phyloP scores from a whole-genome alignment of 1,140 invertebrate genomes.

The Pemphigus obesinymphae region DNA sequence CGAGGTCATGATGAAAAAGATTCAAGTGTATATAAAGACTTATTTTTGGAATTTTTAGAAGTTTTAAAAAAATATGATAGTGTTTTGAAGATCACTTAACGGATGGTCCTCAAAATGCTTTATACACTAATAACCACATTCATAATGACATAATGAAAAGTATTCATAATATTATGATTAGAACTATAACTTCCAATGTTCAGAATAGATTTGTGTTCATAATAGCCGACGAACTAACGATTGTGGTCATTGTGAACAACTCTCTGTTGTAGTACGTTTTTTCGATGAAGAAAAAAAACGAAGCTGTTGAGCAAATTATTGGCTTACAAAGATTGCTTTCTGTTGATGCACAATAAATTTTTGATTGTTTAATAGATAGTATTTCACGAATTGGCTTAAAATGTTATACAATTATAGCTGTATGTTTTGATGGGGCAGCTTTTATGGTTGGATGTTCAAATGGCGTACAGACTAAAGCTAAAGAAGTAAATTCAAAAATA shows the following conservation, averaged over 20 bases:
- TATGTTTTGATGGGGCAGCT: conserved; percentile 33
- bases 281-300: conserved; percentile 9
- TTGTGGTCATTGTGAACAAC: conserved; percentile 20
- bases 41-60: background rate
- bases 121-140: background rate
- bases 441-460: conserved; percentile 20
- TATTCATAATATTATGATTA: background rate
- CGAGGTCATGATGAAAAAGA: background rate
- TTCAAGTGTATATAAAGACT: background rate
- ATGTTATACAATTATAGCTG: background rate
- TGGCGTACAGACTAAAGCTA: conserved; percentile 14
- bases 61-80: background rate
- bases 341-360: background rate
- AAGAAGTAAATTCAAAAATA: background rate
- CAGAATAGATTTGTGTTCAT: background rate
- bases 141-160: background rate
- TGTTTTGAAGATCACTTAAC: background rate
- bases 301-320: background rate
- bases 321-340: background rate
- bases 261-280: background rate
- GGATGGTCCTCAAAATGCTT: background rate
- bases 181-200: background rate
- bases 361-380: background rate
- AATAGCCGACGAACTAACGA: conserved; percentile 31
- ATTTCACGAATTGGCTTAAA: background rate